Conservation (phyloP, 2,888 invertebrate species). For the Eutolmus rufibarbis region DNA sequence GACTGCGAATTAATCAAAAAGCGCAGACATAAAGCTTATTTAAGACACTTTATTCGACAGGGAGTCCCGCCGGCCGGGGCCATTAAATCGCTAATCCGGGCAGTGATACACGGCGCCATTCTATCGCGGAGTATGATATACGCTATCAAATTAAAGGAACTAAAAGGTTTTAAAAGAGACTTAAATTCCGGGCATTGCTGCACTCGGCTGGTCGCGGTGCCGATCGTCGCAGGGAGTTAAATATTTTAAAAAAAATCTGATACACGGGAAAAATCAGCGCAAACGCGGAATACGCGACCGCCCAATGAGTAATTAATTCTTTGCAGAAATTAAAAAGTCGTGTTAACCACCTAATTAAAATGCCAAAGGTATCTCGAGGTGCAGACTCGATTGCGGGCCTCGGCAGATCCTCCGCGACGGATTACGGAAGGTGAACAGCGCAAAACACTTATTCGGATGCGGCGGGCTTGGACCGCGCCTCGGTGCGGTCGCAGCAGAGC, state of each 20-base stretch:
- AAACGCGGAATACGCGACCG: constrained; percentile 52
- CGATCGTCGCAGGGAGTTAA: constrained; percentile 13
- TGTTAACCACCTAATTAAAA: constrained; percentile 64
- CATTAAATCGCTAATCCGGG: constrained; percentile 9
- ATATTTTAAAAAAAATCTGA: constrained; percentile 7
- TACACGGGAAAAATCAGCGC: constrained; percentile 1
- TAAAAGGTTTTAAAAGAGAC: constrained; percentile 23
- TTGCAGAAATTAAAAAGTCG: constrained; percentile 63
- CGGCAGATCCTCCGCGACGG: background rate
- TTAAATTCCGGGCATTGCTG: constrained; percentile 23
- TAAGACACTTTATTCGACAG: background rate
- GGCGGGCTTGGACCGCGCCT: background rate
- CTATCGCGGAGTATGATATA: constrained; percentile 3
- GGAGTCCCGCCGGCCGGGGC: background rate
- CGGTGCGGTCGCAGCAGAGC: background rate
- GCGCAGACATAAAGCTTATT: background rate
- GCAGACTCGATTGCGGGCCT: background rate
- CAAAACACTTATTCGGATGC: constrained; percentile 8
- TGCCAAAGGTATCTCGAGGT: constrained; percentile 53
- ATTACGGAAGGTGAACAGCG: constrained; percentile 15
- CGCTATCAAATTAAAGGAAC: constrained; percentile 25
- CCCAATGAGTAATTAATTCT: constrained; percentile 63
- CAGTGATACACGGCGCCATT: constrained; percentile 35
- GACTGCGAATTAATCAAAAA: background rate
- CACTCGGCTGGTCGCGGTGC: background rate